Base-by-base conservation (phyloP, 2,888 invertebrate genomes). In the Eupithecia subumbrata region DNA sequence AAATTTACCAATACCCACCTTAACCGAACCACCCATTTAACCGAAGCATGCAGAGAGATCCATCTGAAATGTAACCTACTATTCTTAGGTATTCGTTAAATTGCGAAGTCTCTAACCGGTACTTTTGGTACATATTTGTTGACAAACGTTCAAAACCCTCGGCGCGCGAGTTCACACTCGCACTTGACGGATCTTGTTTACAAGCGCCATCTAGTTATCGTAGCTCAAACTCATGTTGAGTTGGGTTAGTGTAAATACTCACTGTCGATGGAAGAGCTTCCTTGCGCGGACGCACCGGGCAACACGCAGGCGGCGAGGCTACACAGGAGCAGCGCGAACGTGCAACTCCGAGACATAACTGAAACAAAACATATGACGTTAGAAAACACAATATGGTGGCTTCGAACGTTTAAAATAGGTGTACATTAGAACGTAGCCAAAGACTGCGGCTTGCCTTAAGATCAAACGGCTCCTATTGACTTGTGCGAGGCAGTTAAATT, bases 291-390 rank as follows among this genome's bases (percentile, higher is more conserved):
- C 30, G 91, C 78, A 12, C 83, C 83, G 2, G 92, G 92, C 86
- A 94, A 83, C 71, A 86, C 79, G 85, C 88, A 90, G 56, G 90
- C 90, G 72, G 90, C 89, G 71, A 93, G 80, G 63, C 88, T 90
- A 84, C 91, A 92, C 79, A 94, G 79, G 52, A 88, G 90, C 78
- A 93, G 80, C 69, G 88, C 89, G 74, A 92, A 76, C 73, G 89
- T 85, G 81, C 89, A 87, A 83, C 89, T 91, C 82, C 89, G 88
- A 81, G 90, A 88, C 94, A 94, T 94, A 81, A 77, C 93, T 94
- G 92, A 0, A 94, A 94, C 90, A 93, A 93, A 34, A 82, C 1
- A 85, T 72, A 5, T 3, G n/a, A 67, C 22, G 16, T 64, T 34
- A 67, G 22, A 68, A 22, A 68, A 40, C 11, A 40, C 11, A 40